Base-by-base conservation (phyloP, 2,888 invertebrate species). In the Drosophila parthenogenetica region DNA sequence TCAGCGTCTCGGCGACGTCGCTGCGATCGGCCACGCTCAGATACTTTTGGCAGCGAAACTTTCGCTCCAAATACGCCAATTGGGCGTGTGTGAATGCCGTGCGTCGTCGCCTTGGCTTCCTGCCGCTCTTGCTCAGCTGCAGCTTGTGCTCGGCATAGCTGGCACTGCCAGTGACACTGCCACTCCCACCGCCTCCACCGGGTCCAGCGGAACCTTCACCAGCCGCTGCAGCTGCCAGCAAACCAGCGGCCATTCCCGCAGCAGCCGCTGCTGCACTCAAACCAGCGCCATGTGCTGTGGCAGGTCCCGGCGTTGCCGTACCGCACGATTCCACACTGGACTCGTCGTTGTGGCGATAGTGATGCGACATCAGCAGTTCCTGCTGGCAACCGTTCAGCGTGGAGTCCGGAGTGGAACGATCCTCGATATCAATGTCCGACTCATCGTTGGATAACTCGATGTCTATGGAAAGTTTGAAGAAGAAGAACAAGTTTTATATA, bases 21-120 rank as follows among this genome's bases (percentile, higher is more conserved):
- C 97, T 97, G 40, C 98, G 93, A 90, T 98, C 98, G 0, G 98
- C 97, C 7, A 98, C 98, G 69, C 97, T 97, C 69, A 98, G 93
- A 93, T 98, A 98, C 93, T 98, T 98, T 92, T 98, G 98, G 86
- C 97, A 97, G 8, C 98, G 91, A 92, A 98, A 98, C 93, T 98
- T 97, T 81, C 98, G 93, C 92, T 98, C 98, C 79, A 98, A 93
- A 92, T 97, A 98, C 0, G 97, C 97, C 57, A 98, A 93, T 92
- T 98, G 98, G 0, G 98, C 97, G 90, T 98, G 98, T 1, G 98
- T 98, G 93, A 98, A 98, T 0, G 98, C 98, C 0, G 98, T 98
- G 64, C 97, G 94, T 77, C 97, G 94, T 73, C 97, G 94, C 3
- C 97, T 94, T 0, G 97, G 97, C 91, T 97, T 97, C 39, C 97